Evolutionary conservation across 2,797 vertebrate genomes (phyloP).

Genomic region (Sus cebifrons): DNA sequence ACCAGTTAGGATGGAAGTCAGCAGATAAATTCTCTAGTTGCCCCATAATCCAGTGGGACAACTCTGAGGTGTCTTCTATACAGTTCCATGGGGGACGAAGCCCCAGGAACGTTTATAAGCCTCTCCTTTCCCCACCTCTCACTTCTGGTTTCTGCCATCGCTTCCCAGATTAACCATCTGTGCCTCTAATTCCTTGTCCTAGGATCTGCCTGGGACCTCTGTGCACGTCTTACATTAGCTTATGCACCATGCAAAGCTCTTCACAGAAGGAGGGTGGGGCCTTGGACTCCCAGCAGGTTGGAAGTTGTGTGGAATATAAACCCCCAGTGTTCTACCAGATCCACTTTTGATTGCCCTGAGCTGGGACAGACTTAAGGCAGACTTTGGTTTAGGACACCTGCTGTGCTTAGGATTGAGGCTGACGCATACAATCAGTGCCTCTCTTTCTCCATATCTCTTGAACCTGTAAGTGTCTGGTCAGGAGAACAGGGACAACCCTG

Average conservation of each 20-base stretch:
- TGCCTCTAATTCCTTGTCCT: rapidly evolving
- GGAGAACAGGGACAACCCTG: not conserved
- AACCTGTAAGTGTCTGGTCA: not conserved
- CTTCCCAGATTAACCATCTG: not conserved
- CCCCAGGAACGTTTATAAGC: not conserved
- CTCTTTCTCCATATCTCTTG: not conserved
- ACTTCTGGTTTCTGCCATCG: not conserved
- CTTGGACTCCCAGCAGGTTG: not conserved
- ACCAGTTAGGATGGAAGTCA: not conserved
- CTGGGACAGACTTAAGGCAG: not conserved
- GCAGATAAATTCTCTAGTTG: not conserved
- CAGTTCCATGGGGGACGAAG: not conserved
- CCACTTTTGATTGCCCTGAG: not conserved
- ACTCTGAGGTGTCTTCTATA: not conserved
- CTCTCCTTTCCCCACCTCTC: not conserved
- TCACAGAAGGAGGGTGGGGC: not conserved
- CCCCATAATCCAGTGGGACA: not conserved
- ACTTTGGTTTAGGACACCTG: not conserved
- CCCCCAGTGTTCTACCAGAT: not conserved
- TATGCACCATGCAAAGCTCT: not conserved
- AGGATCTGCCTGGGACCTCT: not conserved
- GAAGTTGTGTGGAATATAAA: not conserved
- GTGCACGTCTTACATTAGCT: rapidly evolving
- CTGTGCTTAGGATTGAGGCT: not conserved
- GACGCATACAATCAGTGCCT: not conserved